Evolutionary conservation across 2,797 vertebrate species (phyloP).

Genomic region (Molossus molossus): DNA sequence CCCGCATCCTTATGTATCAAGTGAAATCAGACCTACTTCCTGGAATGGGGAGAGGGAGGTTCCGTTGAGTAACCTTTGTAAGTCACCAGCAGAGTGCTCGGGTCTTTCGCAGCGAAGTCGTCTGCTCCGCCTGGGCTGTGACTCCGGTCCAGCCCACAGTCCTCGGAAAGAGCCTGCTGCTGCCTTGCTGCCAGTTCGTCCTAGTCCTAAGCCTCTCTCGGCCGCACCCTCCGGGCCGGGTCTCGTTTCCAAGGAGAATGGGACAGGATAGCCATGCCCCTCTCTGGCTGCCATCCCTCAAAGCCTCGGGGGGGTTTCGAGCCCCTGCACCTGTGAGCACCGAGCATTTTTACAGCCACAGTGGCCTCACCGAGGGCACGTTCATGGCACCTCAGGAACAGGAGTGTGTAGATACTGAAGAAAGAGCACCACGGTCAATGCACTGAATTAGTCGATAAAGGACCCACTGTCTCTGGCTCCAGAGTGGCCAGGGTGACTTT

Average conservation of each 20-base stretch:
- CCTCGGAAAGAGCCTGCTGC: not conserved
- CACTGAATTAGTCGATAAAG: not conserved
- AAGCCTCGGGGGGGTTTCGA: not conserved
- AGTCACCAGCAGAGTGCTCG: not conserved
- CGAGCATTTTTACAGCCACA: not conserved
- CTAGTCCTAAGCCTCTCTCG: not conserved
- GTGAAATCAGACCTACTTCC: not conserved
- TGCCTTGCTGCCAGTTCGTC: not conserved
- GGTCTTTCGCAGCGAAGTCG: slow-evolving; percentile 4
- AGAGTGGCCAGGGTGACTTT: not conserved
- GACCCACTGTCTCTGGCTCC: too few species aligned
- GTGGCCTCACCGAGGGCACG: not conserved
- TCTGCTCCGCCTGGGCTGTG: not conserved
- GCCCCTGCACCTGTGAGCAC: rapidly evolving
- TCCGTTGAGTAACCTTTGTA: not conserved
- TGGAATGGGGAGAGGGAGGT: not conserved
- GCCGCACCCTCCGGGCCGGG: not conserved
- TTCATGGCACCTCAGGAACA: not conserved
- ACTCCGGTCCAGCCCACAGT: not conserved
- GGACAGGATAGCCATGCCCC: not conserved
- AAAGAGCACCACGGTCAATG: not conserved
- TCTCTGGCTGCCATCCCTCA: not conserved
- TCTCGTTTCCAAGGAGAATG: not conserved
- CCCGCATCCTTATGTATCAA: not conserved
- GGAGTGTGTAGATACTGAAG: not conserved